phyloP scores from a whole-genome alignment of 2,888 invertebrate species.

The Sarcophaga rosellei region DNA sequence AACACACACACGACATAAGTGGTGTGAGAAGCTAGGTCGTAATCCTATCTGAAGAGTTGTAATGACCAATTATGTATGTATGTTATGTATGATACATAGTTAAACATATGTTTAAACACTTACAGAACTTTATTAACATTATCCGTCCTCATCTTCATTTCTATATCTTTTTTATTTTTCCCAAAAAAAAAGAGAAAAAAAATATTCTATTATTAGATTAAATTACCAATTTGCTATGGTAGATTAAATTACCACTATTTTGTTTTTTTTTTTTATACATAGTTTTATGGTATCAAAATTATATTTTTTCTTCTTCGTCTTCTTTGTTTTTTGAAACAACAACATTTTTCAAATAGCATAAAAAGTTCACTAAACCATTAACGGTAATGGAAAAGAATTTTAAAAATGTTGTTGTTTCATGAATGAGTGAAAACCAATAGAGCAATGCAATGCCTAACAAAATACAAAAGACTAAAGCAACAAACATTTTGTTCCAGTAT shows the following conservation, averaged over 20 bases:
- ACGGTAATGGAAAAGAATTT: conserved; percentile 40
- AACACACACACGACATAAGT: too few species aligned
- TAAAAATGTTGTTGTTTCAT: conserved; percentile 30
- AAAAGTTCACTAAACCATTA: conserved; percentile 32
- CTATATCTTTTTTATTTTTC: background rate
- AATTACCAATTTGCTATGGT: conserved; percentile 47
- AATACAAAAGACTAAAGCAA: conserved; percentile 46
- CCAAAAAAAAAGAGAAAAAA: background rate
- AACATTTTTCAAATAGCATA: conserved; percentile 25
- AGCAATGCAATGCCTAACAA: too few species aligned
- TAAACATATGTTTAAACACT: too few species aligned
- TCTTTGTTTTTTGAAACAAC: background rate
- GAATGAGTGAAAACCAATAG: background rate
- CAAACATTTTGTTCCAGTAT: background rate
- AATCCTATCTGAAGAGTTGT: too few species aligned
- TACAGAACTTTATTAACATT: too few species aligned
- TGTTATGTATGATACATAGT: too few species aligned
- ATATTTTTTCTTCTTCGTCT: background rate
- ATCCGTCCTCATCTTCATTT: too few species aligned
- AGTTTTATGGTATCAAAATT: background rate
- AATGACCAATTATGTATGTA: too few species aligned
- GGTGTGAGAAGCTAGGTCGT: too few species aligned
- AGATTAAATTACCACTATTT: conserved; percentile 51
- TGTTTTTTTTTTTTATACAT: background rate
- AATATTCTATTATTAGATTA: conserved; percentile 19